Conservation (phyloP, 2,113 vertebrate genomes). For the Rafetus swinhoei region DNA sequence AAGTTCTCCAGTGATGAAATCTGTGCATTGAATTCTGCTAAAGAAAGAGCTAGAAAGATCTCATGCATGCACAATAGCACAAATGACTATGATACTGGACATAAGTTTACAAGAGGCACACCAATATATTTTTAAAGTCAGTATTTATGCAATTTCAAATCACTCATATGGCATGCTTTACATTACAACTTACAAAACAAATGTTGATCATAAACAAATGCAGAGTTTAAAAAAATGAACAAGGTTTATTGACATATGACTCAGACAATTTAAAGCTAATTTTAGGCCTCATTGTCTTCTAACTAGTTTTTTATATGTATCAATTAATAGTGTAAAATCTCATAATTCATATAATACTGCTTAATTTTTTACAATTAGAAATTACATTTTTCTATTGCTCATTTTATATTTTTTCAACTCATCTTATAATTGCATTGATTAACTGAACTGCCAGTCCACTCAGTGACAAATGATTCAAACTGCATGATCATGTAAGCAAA, state of each 20-base stretch:
- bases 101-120: neutral
- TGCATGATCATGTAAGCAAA: neutral
- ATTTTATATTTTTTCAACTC: neutral
- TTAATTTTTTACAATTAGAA: constrained; percentile 15
- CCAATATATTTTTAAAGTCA: neutral
- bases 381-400: neutral
- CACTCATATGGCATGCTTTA: constrained; percentile 22
- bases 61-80: constrained; percentile 21
- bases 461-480: constrained; percentile 4
- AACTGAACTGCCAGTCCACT: neutral
- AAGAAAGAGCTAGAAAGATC: constrained; percentile 61
- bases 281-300: neutral
- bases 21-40: constrained; percentile 57
- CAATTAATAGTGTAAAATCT: neutral
- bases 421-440: neutral
- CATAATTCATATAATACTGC: neutral
- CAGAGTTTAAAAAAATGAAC: neutral
- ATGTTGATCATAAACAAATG: neutral
- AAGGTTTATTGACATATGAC: neutral
- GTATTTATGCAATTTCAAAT: neutral
- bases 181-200: fast-evolving
- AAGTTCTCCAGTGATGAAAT: constrained; percentile 72
- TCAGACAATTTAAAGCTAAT: neutral
- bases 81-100: neutral
- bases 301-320: neutral